phyloP scores from a whole-genome alignment of 2,113 vertebrate species.

The Nyctibius bracteatus region DNA sequence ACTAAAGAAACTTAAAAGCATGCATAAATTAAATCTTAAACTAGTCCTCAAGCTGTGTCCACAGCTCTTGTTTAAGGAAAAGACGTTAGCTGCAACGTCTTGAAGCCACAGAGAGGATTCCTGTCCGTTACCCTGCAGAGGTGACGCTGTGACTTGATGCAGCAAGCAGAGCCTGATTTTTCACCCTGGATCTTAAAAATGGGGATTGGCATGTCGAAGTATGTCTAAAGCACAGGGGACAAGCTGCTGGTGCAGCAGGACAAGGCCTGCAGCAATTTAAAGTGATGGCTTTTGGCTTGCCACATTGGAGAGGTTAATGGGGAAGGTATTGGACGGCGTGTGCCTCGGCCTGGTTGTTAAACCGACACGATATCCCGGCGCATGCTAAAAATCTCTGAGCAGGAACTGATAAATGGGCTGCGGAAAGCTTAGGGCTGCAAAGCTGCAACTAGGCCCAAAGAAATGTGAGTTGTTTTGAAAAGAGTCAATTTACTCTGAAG shows the following conservation, averaged over 20 bases:
- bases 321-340: not conserved
- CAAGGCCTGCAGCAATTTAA: not conserved
- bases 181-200: not conserved
- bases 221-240: slow-evolving; percentile 1
- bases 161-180: not conserved
- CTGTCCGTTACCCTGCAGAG: not conserved
- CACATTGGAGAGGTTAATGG: slow-evolving; percentile 21
- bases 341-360: not conserved
- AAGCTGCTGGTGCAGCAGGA: slow-evolving; percentile 52
- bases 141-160: not conserved
- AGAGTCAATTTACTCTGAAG: not conserved
- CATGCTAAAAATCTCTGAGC: not conserved
- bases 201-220: not conserved
- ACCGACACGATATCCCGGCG: not conserved
- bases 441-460: not conserved
- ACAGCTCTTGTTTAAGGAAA: not conserved
- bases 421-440: not conserved
- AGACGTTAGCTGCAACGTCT: not conserved
- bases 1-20: not conserved
- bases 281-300: not conserved
- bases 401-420: slow-evolving; percentile 22
- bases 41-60: not conserved
- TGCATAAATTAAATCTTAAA: not conserved
- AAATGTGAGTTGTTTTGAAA: not conserved
- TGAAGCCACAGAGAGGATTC: not conserved